Percentiles rank a stretch among this genome's conserved stretches.
phyloP scores from a whole-genome alignment of 2,888 invertebrate genomes.

The Antitype chi region DNA sequence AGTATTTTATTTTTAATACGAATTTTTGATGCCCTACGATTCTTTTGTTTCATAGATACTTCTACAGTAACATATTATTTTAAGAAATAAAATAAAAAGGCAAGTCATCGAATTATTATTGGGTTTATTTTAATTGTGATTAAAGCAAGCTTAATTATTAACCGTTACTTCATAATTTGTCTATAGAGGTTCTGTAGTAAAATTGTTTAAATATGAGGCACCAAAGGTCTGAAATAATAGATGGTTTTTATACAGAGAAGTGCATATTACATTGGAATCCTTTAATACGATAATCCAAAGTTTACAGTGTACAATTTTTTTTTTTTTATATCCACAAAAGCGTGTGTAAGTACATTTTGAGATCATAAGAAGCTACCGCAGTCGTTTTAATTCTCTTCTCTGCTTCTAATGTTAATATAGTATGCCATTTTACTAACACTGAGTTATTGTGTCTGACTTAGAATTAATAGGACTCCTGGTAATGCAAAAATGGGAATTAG shows the following conservation, averaged over 20 bases:
- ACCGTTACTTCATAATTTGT: background rate
- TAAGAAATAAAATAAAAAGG: background rate
- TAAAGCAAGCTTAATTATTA: no score
- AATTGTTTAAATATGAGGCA: background rate
- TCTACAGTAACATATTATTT: no score
- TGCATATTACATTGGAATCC: no score
- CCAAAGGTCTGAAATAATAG: background rate
- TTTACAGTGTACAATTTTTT: background rate
- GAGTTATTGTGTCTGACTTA: slow-evolving; percentile 31
- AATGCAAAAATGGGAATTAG: slow-evolving; percentile 19
- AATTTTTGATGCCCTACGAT: no score
- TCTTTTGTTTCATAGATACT: no score
- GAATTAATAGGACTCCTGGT: slow-evolving; percentile 5
- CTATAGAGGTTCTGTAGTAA: background rate
- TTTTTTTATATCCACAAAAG: slow-evolving; percentile 1
- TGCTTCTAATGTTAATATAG: slow-evolving; percentile 28
- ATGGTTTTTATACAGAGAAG: no score
- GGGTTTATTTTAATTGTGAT: background rate
- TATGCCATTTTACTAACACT: slow-evolving; percentile 27
- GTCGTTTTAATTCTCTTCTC: slow-evolving; percentile 35
- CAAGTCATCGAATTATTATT: background rate
- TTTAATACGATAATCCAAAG: background rate
- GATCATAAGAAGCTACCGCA: slow-evolving; percentile 14
- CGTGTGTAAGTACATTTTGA: slow-evolving; percentile 12
- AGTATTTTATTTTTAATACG: no score